phyloP scores from a whole-genome alignment of 2,888 invertebrate genomes.

The Pandemis heparana region DNA sequence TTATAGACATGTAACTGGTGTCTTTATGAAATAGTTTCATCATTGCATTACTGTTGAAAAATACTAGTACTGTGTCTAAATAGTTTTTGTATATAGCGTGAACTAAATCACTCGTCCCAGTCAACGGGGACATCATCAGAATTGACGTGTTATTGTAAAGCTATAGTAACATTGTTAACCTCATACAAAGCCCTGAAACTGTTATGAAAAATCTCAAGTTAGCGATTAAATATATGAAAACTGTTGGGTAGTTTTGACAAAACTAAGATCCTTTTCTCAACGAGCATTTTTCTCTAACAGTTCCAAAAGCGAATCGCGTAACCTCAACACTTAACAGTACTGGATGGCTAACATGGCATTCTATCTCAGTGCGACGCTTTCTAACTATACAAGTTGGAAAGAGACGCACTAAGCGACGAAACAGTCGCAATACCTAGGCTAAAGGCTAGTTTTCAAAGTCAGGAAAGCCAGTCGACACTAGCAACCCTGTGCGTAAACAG shows the following conservation, averaged over 20 bases:
- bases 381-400: background rate
- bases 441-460: background rate
- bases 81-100: background rate
- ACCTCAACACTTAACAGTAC: background rate
- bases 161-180: background rate
- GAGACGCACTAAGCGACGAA: background rate
- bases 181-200: background rate
- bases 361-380: background rate
- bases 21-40: slow-evolving; percentile 2
- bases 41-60: background rate
- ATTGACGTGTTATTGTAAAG: slow-evolving; percentile 1
- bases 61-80: background rate
- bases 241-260: background rate
- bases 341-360: slow-evolving; percentile 7
- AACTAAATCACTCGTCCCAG: background rate
- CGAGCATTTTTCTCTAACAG: background rate
- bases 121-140: background rate
- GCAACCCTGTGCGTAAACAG: background rate
- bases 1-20: background rate
- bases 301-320: background rate
- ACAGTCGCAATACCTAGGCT: background rate
- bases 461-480: background rate
- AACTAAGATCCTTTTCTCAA: background rate
- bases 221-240: background rate
- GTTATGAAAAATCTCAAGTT: background rate